Percentiles rank a stretch among this genome's conserved stretches.
Conservation (phyloP, 2,888 invertebrate genomes). For the Callosobruchus maculatus region DNA sequence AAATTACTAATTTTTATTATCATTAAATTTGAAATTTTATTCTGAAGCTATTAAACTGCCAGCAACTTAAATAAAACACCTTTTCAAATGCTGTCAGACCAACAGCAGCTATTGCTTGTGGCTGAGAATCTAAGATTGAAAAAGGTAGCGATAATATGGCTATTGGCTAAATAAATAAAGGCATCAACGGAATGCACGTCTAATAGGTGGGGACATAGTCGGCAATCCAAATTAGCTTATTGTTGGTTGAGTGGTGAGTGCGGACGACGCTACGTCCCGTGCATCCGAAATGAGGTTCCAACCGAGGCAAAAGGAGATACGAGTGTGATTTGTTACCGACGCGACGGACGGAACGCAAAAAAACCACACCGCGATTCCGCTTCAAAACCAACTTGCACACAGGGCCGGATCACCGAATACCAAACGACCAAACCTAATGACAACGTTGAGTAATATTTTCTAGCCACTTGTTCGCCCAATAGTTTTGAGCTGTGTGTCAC, state of each 20-base stretch:
- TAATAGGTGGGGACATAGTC: conserved; percentile 10
- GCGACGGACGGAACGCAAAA: not conserved
- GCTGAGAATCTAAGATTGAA: no score
- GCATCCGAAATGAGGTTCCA: not conserved
- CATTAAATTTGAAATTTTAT: no score
- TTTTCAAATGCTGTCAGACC: no score
- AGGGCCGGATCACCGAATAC: not conserved
- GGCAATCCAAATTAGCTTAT: conserved; percentile 16
- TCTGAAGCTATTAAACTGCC: no score
- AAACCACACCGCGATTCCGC: not conserved
- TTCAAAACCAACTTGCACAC: not conserved
- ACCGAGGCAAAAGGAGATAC: not conserved
- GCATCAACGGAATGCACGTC: conserved; percentile 25
- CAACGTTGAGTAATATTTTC: no score
- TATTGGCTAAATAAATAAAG: conserved; percentile 19
- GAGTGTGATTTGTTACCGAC: not conserved
- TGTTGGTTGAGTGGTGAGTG: conserved; percentile 7
- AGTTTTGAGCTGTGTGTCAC: no score
- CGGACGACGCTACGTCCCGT: not conserved
- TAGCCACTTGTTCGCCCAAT: no score
- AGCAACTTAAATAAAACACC: no score
- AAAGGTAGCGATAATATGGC: no score
- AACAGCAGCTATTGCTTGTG: no score
- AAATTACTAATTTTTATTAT: no score
- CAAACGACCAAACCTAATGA: not conserved